Evolutionary conservation across 2,797 vertebrate species (phyloP), one percentile per base, ranked within the genome.

Genomic region (Phoxinus dragarum): DNA sequence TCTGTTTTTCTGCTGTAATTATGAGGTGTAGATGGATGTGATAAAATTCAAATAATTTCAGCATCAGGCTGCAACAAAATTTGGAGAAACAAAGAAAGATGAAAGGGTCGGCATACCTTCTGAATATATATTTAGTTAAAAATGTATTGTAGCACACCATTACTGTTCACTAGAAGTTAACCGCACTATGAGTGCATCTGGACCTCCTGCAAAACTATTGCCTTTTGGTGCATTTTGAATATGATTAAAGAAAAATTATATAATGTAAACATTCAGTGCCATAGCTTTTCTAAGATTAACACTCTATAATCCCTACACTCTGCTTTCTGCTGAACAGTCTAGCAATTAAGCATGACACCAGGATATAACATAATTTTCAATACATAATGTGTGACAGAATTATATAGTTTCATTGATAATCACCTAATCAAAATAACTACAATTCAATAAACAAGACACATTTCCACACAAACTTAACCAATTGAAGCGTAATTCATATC

Each of bases 271-370:
- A 75, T 66, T 40, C 31, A 40, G 31, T 74, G 64, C 61, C 10
- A 67, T 31, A 52, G 72, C 44, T 76, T 73, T 61, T 82, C 54
- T 75, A 27, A 66, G 81, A 75, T 83, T 67, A 75, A 52, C 81
- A 38, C 44, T 31, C 44, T 31, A 27, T 66, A 67, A 75, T 76
- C 81, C 34, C 27, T n/a, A 67, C 44, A 27, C 72, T 75, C 23
- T 0, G 8, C 61, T 52, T 67, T 76, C 82, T 67, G 81, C 71
- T 27, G 59, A 84, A 23, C 34, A 66, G 56, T 38, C 44, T 19
- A 52, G 67, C 40, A 67, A 83, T 83, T 67, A 74, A 49, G 71
- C 69, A 34, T 19, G 27, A 64, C 56, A 36, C n/a, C 31, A 34
- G 27, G 27, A 82, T 61, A 64, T 19, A 82, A 59, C 81, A 74